These are phyloP conservation scores for Atrichornis clamosus DNA, from an alignment of 2,113 vertebrate species.

Conservation along the genomic window DNA sequence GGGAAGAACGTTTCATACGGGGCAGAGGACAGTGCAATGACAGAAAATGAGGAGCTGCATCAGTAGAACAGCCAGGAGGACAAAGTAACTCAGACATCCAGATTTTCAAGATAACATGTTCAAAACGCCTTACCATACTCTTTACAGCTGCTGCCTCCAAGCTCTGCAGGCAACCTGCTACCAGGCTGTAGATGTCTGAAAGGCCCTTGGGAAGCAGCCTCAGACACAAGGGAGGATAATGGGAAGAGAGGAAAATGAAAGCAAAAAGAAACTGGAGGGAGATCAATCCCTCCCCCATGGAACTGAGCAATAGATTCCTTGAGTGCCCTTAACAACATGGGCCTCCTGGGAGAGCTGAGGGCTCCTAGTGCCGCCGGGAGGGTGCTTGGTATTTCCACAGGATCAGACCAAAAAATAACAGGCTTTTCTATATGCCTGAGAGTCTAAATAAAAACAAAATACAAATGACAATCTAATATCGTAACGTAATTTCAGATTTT, in stretches of 20 bases:
- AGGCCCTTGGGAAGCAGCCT: not conserved
- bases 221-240: not conserved
- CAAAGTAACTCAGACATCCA: not conserved
- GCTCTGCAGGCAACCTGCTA: not conserved
- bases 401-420: not conserved
- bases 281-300: not conserved
- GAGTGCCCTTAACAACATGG: not conserved
- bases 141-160: not conserved
- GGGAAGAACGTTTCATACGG: not conserved
- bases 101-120: not conserved
- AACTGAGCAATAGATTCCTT: not conserved
- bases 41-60: not conserved
- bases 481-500: not conserved
- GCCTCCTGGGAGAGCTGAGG: not conserved
- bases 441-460: not conserved
- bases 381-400: not conserved
- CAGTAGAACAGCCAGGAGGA: not conserved
- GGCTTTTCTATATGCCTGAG: not conserved
- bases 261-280: conserved; percentile 34
- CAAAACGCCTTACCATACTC: not conserved
- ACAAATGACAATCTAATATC: not conserved
- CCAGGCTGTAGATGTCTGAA: not conserved
- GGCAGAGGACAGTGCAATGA: not conserved
- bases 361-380: not conserved
- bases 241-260: conserved; percentile 20